These are phyloP conservation scores for Cephus pygmeus DNA, from an alignment of 2,888 invertebrate species.

Conservation along the genomic window DNA sequence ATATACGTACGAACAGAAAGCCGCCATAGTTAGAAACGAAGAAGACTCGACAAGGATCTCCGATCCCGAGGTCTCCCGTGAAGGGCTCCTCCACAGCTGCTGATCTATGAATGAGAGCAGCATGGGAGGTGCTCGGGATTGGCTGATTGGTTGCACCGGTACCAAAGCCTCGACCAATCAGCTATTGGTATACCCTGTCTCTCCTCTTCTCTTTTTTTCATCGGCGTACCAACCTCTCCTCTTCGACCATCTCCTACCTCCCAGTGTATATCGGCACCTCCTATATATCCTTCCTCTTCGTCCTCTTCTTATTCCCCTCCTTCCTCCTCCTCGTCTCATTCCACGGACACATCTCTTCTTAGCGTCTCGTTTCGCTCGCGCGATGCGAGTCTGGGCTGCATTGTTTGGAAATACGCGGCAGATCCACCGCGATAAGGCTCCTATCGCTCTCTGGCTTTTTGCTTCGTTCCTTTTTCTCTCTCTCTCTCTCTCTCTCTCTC, in stretches of 20 bases:
- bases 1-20: too few species aligned
- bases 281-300: slow-evolving; percentile 10
- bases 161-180: slow-evolving; percentile 52
- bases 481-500: slow-evolving; percentile 10
- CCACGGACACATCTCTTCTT: slow-evolving; percentile 13
- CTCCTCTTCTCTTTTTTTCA: slow-evolving; percentile 36
- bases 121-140: slow-evolving; percentile 49
- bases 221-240: slow-evolving; percentile 22
- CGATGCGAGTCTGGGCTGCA: slow-evolving; percentile 31
- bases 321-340: slow-evolving; percentile 27
- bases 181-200: slow-evolving; percentile 50
- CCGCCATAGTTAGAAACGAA: too few species aligned
- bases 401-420: slow-evolving; percentile 63
- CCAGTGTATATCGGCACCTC: too few species aligned
- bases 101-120: slow-evolving; percentile 54
- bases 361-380: slow-evolving; percentile 12
- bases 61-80: slow-evolving; percentile 35
- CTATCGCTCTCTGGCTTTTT: slow-evolving; percentile 20
- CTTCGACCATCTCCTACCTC: slow-evolving; percentile 19
- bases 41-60: slow-evolving; percentile 44
- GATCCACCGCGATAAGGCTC: slow-evolving; percentile 47
- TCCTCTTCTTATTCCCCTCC: slow-evolving; percentile 17
- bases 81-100: slow-evolving; percentile 28
- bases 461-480: slow-evolving; percentile 26
- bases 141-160: slow-evolving; percentile 52